phyloP scores from a whole-genome alignment of 2,113 vertebrate genomes.

The Psittacara wagleri region DNA sequence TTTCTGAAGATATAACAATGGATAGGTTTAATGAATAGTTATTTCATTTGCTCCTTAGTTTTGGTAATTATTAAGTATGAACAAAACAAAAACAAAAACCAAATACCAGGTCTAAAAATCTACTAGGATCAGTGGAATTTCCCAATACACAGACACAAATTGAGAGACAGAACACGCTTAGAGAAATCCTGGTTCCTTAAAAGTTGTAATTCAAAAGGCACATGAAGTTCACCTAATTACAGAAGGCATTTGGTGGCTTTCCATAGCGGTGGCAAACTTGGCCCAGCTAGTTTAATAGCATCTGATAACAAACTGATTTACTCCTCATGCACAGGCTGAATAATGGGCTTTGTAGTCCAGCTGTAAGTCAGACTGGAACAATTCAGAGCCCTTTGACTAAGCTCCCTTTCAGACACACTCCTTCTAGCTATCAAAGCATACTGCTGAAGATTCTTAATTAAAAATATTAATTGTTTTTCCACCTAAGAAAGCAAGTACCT shows the following conservation, averaged over 20 bases:
- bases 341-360: not conserved
- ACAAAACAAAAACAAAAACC: not conserved
- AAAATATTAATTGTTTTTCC: not conserved
- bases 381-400: not conserved
- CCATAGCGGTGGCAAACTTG: not conserved
- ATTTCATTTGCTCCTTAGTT: not conserved
- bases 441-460: not conserved
- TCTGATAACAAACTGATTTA: not conserved
- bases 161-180: fast-evolving
- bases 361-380: not conserved
- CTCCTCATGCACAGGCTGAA: not conserved
- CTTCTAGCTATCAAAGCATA: not conserved
- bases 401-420: not conserved
- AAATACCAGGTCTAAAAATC: not conserved
- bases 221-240: not conserved
- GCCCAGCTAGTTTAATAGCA: not conserved
- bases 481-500: not conserved
- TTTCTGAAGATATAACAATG: not conserved
- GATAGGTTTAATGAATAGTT: not conserved
- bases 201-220: not conserved
- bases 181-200: not conserved
- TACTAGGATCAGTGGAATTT: not conserved
- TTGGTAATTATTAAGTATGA: not conserved
- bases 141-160: not conserved
- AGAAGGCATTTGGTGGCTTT: not conserved